Conservation (phyloP, 1,140 invertebrate genomes). For the Panagrolaimus sp. region DNA sequence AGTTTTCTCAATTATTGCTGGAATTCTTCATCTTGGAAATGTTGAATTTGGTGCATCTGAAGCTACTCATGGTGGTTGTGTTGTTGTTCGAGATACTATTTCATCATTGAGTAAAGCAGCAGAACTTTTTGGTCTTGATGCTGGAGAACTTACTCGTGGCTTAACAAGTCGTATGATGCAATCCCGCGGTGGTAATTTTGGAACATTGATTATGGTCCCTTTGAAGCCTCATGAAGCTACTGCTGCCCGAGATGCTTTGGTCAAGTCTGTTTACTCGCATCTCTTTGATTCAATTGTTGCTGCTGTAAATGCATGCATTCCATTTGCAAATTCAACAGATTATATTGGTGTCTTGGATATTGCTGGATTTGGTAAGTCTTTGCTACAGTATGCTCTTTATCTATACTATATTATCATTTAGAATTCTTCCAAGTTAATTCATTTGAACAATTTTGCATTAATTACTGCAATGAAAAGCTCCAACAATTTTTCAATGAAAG, state of each 20-base stretch:
- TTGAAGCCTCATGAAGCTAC: slow-evolving; percentile 85
- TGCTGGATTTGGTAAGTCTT: slow-evolving; percentile 78
- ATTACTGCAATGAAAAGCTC: slow-evolving; percentile 95
- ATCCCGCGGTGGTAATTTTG: slow-evolving; percentile 83
- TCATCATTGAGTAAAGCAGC: neutral
- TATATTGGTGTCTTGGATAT: slow-evolving; percentile 96
- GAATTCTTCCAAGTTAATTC: slow-evolving; percentile 88
- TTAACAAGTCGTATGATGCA: slow-evolving; percentile 86
- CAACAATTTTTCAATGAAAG: slow-evolving; percentile 99
- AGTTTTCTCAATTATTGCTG: slow-evolving; percentile 9
- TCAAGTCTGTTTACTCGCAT: slow-evolving; percentile 87
- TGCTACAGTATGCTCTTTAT: neutral
- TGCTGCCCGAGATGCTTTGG: slow-evolving; percentile 77
- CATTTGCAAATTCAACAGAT: slow-evolving; percentile 72
- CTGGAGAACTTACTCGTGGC: slow-evolving; percentile 68
- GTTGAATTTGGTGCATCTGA: neutral
- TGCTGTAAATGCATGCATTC: slow-evolving; percentile 82
- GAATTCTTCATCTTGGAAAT: slow-evolving; percentile 16
- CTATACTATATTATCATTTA: slow-evolving; percentile 2
- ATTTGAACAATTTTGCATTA: slow-evolving; percentile 91
- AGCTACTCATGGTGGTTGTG: neutral
- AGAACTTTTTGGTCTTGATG: neutral
- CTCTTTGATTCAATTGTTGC: slow-evolving; percentile 81
- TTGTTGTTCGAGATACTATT: neutral
- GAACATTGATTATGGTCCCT: slow-evolving; percentile 87